phyloP scores from a whole-genome alignment of 2,888 invertebrate genomes.

The Biston stratarius region DNA sequence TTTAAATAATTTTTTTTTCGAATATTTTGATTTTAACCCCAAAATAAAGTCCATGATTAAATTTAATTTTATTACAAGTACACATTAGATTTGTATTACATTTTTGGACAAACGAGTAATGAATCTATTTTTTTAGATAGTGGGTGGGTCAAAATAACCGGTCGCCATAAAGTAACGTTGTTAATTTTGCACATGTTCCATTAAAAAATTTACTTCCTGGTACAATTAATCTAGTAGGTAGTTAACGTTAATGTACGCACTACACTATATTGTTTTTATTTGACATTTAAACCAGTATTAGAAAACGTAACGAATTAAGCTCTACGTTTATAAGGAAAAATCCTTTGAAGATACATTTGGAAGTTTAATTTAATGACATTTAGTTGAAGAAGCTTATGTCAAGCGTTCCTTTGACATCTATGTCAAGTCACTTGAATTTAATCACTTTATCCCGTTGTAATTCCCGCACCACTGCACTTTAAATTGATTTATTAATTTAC shows the following conservation, averaged over 20 bases:
- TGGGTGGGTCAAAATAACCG: slow-evolving; percentile 33
- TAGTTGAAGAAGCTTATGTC: background rate
- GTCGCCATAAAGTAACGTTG: slow-evolving; percentile 28
- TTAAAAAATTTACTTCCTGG: slow-evolving; percentile 32
- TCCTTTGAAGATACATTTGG: background rate
- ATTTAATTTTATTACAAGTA: no score
- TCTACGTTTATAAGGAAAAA: background rate
- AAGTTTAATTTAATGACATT: background rate
- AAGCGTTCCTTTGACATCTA: background rate
- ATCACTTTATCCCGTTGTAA: background rate
- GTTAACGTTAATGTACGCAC: slow-evolving; percentile 22
- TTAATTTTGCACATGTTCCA: slow-evolving; percentile 28
- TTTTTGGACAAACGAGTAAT: slow-evolving; percentile 11
- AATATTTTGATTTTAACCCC: no score
- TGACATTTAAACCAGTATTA: slow-evolving; percentile 15
- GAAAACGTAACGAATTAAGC: slow-evolving; percentile 1
- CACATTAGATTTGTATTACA: background rate
- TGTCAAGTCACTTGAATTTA: background rate
- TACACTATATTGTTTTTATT: slow-evolving; percentile 8
- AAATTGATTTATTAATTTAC: slow-evolving; percentile 53
- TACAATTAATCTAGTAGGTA: slow-evolving; percentile 29
- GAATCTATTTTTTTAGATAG: slow-evolving; percentile 13
- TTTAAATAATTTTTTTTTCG: no score
- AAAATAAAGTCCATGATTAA: no score
- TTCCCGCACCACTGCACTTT: slow-evolving; percentile 21